A percentile compares a stretch with the other conserved stretches of the same genome.
phyloP scores from a whole-genome alignment of 2,113 vertebrate genomes.

The Serinus canaria region DNA sequence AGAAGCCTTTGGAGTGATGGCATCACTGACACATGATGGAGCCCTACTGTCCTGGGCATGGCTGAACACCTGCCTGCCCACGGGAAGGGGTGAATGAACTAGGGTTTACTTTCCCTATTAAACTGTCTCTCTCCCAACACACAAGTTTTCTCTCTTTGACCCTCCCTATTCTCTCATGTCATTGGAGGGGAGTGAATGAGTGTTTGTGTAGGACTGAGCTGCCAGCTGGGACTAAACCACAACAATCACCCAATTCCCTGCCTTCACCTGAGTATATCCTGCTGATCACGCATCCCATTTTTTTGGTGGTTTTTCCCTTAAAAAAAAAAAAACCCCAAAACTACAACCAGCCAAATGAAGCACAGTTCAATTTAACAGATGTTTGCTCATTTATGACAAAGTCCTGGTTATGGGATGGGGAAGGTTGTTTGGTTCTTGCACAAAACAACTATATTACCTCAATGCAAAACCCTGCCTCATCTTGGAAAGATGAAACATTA shows the following conservation, averaged over 20 bases:
- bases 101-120: neutral
- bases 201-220: neutral
- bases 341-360: neutral
- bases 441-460: neutral
- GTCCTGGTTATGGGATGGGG: slow-evolving; percentile 2
- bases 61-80: neutral
- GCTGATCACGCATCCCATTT: neutral
- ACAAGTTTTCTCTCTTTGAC: neutral
- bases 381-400: slow-evolving; percentile 15
- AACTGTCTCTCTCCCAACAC: neutral
- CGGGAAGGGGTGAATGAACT: neutral
- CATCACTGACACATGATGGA: neutral
- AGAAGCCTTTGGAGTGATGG: neutral
- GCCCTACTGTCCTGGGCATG: neutral
- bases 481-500: neutral
- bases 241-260: neutral
- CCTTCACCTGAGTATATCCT: neutral
- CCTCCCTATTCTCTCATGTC: neutral
- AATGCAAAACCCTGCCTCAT: neutral
- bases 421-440: neutral
- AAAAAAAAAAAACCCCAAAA: neutral
- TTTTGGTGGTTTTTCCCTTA: neutral
- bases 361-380: slow-evolving; percentile 21
- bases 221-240: neutral
- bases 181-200: accelerated